Conservation (phyloP, 2,888 invertebrate species). For the Morpho helenor region DNA sequence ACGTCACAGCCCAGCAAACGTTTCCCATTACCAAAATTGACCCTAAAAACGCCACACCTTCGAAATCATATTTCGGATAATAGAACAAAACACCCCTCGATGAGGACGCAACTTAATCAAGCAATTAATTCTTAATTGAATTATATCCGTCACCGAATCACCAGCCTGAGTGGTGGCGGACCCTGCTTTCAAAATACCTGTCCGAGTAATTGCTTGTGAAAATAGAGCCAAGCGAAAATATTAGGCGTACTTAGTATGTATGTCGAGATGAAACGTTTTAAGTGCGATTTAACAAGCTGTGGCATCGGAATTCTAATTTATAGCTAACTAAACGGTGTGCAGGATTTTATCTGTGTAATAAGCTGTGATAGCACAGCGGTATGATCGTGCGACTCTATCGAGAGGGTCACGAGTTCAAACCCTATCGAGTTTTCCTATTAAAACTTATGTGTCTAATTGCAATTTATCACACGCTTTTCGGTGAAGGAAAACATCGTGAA, state of each 20-base stretch:
- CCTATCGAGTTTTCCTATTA: too few species aligned
- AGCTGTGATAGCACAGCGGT: too few species aligned
- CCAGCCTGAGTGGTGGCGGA: conserved; percentile 32
- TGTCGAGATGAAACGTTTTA: too few species aligned
- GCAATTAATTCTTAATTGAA: conserved; percentile 75
- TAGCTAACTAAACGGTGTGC: too few species aligned
- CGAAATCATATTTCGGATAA: conserved; percentile 68
- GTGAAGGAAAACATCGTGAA: too few species aligned
- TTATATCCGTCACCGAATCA: conserved; percentile 65
- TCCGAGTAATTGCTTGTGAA: conserved; percentile 20
- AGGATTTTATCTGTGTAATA: too few species aligned
- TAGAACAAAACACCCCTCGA: conserved; percentile 58
- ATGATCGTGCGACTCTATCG: too few species aligned
- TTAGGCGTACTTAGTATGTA: not conserved
- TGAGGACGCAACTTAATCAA: conserved; percentile 68
- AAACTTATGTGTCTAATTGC: too few species aligned
- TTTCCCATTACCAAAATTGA: conserved; percentile 54
- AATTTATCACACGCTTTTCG: too few species aligned
- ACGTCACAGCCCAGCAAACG: conserved; percentile 18
- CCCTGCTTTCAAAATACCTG: conserved; percentile 32
- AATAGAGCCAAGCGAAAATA: conserved; percentile 8
- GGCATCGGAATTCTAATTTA: too few species aligned
- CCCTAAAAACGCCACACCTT: conserved; percentile 53
- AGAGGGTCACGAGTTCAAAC: too few species aligned
- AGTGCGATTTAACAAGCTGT: too few species aligned